Conservation (phyloP, 2,888 invertebrate genomes). For the Carpatolechia fugitivella region DNA sequence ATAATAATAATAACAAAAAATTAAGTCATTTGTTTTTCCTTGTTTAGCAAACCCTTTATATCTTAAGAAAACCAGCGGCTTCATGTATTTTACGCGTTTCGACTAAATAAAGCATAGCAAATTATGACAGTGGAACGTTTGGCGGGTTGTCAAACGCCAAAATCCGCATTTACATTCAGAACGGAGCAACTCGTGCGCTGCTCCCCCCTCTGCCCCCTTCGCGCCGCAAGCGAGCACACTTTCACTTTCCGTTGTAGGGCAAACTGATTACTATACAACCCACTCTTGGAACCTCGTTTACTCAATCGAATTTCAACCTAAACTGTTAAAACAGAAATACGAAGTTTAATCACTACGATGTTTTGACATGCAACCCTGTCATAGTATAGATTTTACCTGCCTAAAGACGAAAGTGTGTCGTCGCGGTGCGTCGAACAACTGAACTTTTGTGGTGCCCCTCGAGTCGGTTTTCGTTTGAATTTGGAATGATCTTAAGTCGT, state of each 20-base stretch:
- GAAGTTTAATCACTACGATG: background rate
- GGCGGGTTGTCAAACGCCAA: slow-evolving; percentile 64
- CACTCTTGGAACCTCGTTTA: slow-evolving; percentile 22
- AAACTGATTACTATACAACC: slow-evolving; percentile 42
- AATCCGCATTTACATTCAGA: slow-evolving; percentile 61
- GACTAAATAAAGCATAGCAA: slow-evolving; percentile 1
- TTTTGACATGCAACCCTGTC: slow-evolving; percentile 39
- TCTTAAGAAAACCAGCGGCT: no score
- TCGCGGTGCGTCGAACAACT: background rate
- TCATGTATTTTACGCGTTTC: background rate
- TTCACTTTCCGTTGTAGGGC: slow-evolving; percentile 78
- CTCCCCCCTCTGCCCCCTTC: slow-evolving; percentile 33
- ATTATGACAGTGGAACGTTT: slow-evolving; percentile 13
- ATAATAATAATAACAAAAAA: no score
- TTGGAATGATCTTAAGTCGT: background rate
- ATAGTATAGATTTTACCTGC: slow-evolving; percentile 29
- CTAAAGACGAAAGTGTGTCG: slow-evolving; percentile 53
- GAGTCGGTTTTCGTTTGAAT: background rate
- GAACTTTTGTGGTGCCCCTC: background rate
- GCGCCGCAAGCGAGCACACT: slow-evolving; percentile 53
- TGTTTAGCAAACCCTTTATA: no score
- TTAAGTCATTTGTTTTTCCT: no score
- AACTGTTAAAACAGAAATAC: background rate
- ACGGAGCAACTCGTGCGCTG: slow-evolving; percentile 43
- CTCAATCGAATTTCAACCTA: background rate